phyloP scores from a whole-genome alignment of 2,113 vertebrate genomes.

The Xenopus laevis region DNA sequence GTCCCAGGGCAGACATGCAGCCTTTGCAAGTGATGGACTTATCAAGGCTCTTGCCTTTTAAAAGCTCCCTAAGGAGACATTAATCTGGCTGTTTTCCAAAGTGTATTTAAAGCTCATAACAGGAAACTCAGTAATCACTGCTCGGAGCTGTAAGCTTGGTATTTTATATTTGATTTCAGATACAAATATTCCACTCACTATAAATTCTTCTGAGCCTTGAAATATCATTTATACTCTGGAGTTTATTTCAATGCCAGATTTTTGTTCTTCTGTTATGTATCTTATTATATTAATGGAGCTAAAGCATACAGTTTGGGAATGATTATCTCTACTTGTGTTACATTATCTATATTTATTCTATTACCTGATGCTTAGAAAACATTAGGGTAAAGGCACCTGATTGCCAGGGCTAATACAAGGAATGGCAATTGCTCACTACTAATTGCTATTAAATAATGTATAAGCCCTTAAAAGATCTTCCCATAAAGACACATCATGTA shows the following conservation, averaged over 20 bases:
- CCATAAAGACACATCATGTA: not conserved
- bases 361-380: not conserved
- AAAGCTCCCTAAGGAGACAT: conserved; percentile 49
- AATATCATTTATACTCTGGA: too few species aligned
- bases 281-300: not conserved
- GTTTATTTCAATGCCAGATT: not conserved
- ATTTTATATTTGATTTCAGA: conserved; percentile 15
- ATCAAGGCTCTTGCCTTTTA: conserved; percentile 56
- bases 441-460: conserved; percentile 9
- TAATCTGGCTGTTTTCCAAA: conserved; percentile 46
- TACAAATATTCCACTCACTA: not conserved
- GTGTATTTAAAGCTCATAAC: conserved; percentile 48
- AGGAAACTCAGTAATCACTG: conserved; percentile 37
- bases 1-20: conserved; percentile 53
- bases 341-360: too few species aligned
- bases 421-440: not conserved
- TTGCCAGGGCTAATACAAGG: conserved; percentile 12
- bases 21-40: conserved; percentile 57
- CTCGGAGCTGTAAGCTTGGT: conserved; percentile 33
- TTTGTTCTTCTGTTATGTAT: not conserved
- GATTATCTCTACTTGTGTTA: too few species aligned
- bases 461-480: conserved; percentile 12
- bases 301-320: not conserved
- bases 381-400: not conserved
- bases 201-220: conserved; percentile 5